Conservation (phyloP, 2,888 invertebrate genomes). For the Buathra laborator region DNA sequence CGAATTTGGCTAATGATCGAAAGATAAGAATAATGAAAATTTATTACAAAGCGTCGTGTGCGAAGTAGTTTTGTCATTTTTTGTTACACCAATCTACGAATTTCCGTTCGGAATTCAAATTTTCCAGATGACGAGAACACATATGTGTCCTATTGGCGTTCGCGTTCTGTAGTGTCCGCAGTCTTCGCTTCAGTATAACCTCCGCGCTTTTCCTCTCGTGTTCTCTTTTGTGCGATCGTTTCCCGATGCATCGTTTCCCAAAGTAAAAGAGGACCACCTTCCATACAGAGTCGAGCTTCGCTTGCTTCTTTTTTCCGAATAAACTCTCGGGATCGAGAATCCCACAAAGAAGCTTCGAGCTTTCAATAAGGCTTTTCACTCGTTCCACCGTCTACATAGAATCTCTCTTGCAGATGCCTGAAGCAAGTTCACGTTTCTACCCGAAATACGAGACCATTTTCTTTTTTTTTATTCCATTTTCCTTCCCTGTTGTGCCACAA, state of each 20-base stretch:
- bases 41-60: neutral
- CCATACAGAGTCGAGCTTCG: neutral
- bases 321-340: neutral
- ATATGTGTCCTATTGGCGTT: neutral
- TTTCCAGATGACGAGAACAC: conserved; percentile 9
- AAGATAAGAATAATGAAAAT: neutral
- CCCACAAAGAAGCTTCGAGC: neutral
- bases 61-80: neutral
- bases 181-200: neutral
- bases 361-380: neutral
- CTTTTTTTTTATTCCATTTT: neutral
- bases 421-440: neutral
- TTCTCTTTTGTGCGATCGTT: neutral
- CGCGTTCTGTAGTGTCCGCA: neutral
- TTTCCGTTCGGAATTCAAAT: conserved; percentile 10
- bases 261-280: neutral
- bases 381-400: neutral
- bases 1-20: neutral
- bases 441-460: conserved; percentile 18
- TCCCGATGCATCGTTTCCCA: neutral
- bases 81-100: conserved; percentile 1
- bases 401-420: neutral
- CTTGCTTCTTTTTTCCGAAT: neutral
- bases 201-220: neutral
- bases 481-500: neutral